Evolutionary conservation across 1,140 invertebrate genomes (phyloP).

Genomic region (Platyscapa corneri): DNA sequence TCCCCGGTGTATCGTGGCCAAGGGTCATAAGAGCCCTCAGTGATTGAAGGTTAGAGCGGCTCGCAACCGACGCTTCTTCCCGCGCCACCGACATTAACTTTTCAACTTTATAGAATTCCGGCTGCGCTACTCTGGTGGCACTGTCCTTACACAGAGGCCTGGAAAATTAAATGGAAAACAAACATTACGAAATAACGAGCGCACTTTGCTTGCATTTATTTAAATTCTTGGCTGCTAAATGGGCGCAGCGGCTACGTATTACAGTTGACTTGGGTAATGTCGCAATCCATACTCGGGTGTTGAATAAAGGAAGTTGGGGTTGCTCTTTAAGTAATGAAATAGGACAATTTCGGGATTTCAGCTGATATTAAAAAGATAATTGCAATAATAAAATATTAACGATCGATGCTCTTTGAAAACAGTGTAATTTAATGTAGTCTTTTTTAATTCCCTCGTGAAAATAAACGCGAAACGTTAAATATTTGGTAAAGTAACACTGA

Average conservation of each 20-base stretch:
- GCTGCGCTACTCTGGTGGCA: constrained; percentile 35
- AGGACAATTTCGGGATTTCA: not conserved
- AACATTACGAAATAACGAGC: not conserved
- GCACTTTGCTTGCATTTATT: not conserved
- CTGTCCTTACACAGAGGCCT: not conserved
- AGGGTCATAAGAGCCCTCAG: constrained; percentile 72
- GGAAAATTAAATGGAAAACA: not conserved
- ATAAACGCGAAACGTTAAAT: no score
- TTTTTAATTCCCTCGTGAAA: no score
- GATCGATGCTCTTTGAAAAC: no score
- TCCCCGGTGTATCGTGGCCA: constrained; percentile 70
- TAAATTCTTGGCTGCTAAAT: not conserved
- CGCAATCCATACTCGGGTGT: not conserved
- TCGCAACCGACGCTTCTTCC: constrained; percentile 55
- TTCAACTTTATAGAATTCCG: constrained; percentile 74
- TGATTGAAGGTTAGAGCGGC: constrained; percentile 73
- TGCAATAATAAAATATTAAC: no score
- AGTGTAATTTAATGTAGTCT: no score
- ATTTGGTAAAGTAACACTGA: no score
- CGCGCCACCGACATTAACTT: constrained; percentile 68
- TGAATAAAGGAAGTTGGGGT: not conserved
- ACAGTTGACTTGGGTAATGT: not conserved
- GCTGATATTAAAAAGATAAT: not conserved
- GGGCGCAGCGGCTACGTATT: not conserved
- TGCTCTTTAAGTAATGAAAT: not conserved